Evolutionary conservation across 2,888 invertebrate species (phyloP).

Genomic region (Ashinkailepas kermadecensis): DNA sequence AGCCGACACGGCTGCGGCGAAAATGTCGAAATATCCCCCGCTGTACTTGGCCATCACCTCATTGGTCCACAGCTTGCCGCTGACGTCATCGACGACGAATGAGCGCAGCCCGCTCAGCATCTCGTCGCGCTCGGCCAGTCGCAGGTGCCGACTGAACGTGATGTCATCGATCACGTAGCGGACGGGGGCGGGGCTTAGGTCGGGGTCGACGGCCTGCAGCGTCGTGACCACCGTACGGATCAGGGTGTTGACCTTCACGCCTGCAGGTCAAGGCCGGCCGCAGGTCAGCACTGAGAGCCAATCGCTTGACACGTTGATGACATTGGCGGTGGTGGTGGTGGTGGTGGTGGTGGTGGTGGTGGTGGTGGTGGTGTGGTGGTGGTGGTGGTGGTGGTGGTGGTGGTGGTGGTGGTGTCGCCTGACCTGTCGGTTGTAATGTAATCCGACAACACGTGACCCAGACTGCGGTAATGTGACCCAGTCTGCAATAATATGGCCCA

Average conservation of each 20-base stretch:
- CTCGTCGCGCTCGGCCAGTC: neutral
- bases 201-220: constrained; percentile 58
- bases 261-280: neutral
- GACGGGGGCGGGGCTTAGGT: constrained; percentile 58
- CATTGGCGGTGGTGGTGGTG: too few species aligned
- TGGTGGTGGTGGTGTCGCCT: too few species aligned
- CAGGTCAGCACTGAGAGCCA: too few species aligned
- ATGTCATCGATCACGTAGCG: constrained; percentile 43
- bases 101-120: neutral
- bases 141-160: constrained; percentile 13
- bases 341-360: too few species aligned
- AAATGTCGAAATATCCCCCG: neutral
- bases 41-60: constrained; percentile 19
- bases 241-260: constrained; percentile 62
- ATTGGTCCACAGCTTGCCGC: constrained; percentile 21
- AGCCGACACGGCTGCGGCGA: neutral
- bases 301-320: too few species aligned
- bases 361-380: too few species aligned
- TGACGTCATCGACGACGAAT: constrained; percentile 7
- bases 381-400: too few species aligned
- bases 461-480: too few species aligned
- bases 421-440: too few species aligned
- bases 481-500: too few species aligned
- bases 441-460: too few species aligned
- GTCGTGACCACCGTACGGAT: constrained; percentile 61